Evolutionary conservation across 2,113 vertebrate species (phyloP).

Genomic region (Talpa occidentalis): DNA sequence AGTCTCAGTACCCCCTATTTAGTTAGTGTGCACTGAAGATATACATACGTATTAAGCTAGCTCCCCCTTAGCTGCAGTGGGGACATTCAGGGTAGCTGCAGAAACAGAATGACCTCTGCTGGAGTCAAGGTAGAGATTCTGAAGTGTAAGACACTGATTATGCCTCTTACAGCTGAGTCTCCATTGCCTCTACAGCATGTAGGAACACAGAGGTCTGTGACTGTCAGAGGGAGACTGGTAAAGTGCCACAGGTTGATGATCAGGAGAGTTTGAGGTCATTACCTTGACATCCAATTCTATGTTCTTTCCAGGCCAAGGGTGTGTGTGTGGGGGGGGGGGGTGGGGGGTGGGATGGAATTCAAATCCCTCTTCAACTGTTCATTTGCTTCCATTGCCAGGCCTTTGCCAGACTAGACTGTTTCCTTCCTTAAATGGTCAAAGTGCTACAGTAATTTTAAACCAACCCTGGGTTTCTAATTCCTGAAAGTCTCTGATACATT

Average conservation of each 20-base stretch:
- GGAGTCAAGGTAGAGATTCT: background rate
- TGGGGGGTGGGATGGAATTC: background rate
- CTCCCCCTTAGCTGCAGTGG: background rate
- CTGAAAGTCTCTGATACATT: background rate
- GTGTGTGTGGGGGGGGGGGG: too few species aligned
- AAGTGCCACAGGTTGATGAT: background rate
- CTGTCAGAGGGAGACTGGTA: background rate
- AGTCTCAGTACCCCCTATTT: too few species aligned
- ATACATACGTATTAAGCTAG: background rate
- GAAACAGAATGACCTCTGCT: background rate
- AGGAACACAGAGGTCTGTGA: background rate
- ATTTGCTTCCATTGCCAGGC: background rate
- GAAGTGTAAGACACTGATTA: background rate
- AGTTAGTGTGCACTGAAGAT: background rate
- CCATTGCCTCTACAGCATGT: background rate
- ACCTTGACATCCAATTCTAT: background rate
- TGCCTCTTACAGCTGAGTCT: background rate
- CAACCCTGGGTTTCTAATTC: background rate
- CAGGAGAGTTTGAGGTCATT: background rate
- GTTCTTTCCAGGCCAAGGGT: background rate
- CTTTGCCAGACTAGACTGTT: background rate
- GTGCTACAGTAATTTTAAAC: background rate
- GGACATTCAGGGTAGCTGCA: background rate
- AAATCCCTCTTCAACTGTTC: background rate
- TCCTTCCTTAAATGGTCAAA: background rate